phyloP scores from a whole-genome alignment of 2,113 vertebrate species.

The Danionella cerebrum region DNA sequence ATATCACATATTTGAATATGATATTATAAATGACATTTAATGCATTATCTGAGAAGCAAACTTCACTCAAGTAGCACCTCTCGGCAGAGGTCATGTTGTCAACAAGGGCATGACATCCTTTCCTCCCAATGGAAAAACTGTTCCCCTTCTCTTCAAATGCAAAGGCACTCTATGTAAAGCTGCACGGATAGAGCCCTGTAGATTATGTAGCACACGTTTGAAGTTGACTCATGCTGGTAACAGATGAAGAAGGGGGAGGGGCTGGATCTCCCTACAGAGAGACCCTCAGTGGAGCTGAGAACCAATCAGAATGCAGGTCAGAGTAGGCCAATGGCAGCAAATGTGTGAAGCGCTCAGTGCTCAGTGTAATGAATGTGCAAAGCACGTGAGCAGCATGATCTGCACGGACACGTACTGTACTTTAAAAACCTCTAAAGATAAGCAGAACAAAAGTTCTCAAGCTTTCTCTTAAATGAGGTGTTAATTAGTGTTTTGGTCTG shows the following conservation, averaged over 20 bases:
- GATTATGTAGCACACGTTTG: background rate
- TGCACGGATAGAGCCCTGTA: background rate
- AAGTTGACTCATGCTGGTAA: constrained; percentile 65
- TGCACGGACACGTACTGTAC: constrained; percentile 20
- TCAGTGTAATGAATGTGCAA: constrained; percentile 20
- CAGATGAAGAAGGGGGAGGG: constrained; percentile 40
- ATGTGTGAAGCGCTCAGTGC: constrained; percentile 8
- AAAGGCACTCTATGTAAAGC: background rate
- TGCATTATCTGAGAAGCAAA: too few species aligned
- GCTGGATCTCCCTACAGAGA: constrained; percentile 60
- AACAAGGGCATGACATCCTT: background rate
- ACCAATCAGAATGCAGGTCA: constrained; percentile 61
- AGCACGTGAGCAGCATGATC: constrained; percentile 3
- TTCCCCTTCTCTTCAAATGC: background rate
- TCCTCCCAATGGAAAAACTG: background rate
- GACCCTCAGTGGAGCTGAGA: constrained; percentile 46
- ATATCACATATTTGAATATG: too few species aligned
- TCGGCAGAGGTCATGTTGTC: background rate
- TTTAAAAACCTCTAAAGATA: background rate
- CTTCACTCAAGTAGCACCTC: too few species aligned
- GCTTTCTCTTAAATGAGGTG: too few species aligned
- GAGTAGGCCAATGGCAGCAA: constrained; percentile 32
- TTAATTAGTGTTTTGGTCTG: too few species aligned
- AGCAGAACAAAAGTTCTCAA: too few species aligned
- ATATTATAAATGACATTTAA: too few species aligned